A percentile compares a stretch with the other conserved stretches of the same genome.
Evolutionary conservation across 2,797 vertebrate species (phyloP).

Genomic region (Eremophila alpestris): DNA sequence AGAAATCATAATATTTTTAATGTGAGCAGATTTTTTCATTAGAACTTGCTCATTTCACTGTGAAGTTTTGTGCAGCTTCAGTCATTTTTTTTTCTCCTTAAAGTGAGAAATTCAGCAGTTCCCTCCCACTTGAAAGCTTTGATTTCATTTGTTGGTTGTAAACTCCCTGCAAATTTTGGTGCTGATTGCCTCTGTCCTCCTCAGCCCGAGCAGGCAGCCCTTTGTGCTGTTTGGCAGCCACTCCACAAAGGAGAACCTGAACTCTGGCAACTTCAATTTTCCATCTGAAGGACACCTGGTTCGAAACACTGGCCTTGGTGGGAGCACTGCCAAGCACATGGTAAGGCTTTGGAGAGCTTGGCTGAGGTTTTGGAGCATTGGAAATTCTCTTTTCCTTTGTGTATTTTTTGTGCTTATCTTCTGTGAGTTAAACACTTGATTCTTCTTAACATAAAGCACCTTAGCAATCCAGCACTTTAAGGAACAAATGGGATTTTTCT

Average conservation of each 20-base stretch:
- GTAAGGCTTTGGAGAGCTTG: conserved; percentile 72
- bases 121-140: background rate
- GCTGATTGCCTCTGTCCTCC: background rate
- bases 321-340: conserved; percentile 89
- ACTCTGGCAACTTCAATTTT: conserved; percentile 91
- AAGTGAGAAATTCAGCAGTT: background rate
- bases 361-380: background rate
- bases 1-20: background rate
- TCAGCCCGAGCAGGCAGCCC: conserved; percentile 88
- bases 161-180: background rate
- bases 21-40: background rate
- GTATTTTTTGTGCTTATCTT: background rate
- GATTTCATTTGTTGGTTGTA: background rate
- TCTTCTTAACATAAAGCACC: background rate
- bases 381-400: background rate
- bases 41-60: background rate
- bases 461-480: background rate
- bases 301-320: conserved; percentile 86
- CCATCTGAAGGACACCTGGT: conserved; percentile 95
- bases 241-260: conserved; percentile 86
- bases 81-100: too few species aligned
- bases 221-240: conserved; percentile 93
- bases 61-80: background rate
- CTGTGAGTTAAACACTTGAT: background rate
- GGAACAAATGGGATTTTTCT: background rate